A percentile compares a stretch with the other conserved stretches of the same genome.
These are phyloP conservation scores for Babylonia areolata DNA, from an alignment of 1,140 invertebrate species.

Conservation along the genomic window DNA sequence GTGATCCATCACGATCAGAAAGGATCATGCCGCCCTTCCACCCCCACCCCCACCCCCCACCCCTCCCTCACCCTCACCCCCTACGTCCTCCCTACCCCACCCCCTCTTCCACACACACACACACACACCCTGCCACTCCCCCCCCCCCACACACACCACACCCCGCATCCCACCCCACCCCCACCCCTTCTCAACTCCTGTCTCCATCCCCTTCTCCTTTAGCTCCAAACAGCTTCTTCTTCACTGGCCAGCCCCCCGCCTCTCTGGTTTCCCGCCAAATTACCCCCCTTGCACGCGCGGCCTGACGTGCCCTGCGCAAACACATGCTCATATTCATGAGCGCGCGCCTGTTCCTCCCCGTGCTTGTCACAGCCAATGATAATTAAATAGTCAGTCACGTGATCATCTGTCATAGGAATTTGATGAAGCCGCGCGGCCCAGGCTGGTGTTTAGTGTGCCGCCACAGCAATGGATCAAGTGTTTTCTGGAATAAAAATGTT, in stretches of 20 bases:
- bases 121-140: not conserved
- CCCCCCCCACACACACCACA: not conserved
- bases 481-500: no score
- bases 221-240: no score
- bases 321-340: conserved; percentile 35
- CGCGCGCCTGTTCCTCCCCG: not conserved
- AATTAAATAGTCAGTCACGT: conserved; percentile 21
- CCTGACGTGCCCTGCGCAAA: conserved; percentile 5
- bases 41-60: not conserved
- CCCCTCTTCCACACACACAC: not conserved
- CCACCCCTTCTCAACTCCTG: not conserved
- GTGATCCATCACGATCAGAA: not conserved
- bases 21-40: not conserved
- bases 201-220: not conserved
- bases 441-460: no score
- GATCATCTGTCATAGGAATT: not conserved
- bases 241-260: no score
- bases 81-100: not conserved
- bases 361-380: conserved; percentile 20
- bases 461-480: no score
- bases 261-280: conserved; percentile 27
- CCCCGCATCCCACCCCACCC: no score
- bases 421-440: no score
- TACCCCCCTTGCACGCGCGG: conserved; percentile 22
- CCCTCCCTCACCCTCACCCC: not conserved